Percentiles rank a stretch among this genome's conserved stretches.
These are phyloP conservation scores for Plusia festucae DNA, from an alignment of 2,888 invertebrate species.

Conservation along the genomic window DNA sequence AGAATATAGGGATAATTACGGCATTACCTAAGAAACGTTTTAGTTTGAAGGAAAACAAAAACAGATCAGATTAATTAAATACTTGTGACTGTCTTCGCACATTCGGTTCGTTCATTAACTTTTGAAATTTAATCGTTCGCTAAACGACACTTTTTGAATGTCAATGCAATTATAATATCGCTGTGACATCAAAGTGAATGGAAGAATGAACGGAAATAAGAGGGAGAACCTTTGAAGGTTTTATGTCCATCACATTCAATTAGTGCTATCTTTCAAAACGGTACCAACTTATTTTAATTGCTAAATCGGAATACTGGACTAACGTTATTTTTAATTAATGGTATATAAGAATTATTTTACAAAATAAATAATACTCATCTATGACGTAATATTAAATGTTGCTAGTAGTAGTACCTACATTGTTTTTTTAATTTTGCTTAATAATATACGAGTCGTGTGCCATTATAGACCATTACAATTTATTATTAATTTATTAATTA, in stretches of 20 bases:
- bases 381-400: no score
- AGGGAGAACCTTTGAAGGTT: constrained; percentile 28
- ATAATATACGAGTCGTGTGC: no score
- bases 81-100: constrained; percentile 47
- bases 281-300: background rate
- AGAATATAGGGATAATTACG: no score
- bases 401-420: no score
- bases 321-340: background rate
- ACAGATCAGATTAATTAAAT: constrained; percentile 56
- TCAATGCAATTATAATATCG: constrained; percentile 76
- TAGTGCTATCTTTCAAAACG: background rate
- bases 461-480: no score
- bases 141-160: constrained; percentile 70
- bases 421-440: no score
- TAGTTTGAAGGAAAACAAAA: constrained; percentile 23
- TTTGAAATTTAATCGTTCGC: constrained; percentile 70
- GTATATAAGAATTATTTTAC: background rate
- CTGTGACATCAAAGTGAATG: constrained; percentile 68
- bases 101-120: constrained; percentile 66
- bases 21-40: background rate
- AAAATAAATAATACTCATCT: no score
- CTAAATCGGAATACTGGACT: background rate
- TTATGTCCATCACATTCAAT: constrained; percentile 34
- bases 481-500: no score
- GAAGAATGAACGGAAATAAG: constrained; percentile 59